These are phyloP conservation scores for Peromyscus maniculatus DNA, from an alignment of 2,113 vertebrate species.

Conservation along the genomic window DNA sequence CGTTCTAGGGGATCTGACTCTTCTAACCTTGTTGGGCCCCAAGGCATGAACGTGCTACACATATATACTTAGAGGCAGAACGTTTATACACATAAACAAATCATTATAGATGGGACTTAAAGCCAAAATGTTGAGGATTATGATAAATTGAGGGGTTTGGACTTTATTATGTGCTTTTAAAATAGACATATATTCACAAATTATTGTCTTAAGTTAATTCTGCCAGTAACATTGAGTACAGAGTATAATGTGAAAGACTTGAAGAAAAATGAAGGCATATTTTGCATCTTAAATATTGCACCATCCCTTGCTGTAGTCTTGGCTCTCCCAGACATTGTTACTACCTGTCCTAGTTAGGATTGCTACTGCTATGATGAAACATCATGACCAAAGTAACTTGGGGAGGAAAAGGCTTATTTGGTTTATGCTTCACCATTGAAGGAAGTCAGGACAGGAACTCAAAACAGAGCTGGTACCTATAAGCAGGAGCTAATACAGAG, in stretches of 20 bases:
- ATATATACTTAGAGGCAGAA: not conserved
- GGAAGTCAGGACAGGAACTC: not conserved
- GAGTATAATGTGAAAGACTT: conserved; percentile 36
- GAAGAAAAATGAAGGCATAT: not conserved
- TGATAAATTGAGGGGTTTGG: not conserved
- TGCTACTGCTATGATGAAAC: not conserved
- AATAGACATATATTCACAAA: conserved; percentile 21
- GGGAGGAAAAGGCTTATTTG: not conserved
- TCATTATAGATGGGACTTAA: conserved; percentile 11
- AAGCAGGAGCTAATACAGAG: not conserved
- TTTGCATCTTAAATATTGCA: conserved; percentile 17
- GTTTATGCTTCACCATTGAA: not conserved
- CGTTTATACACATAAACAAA: not conserved
- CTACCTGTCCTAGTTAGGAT: not conserved
- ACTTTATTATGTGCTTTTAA: not conserved
- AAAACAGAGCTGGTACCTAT: not conserved
- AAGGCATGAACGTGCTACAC: not conserved
- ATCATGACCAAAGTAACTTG: not conserved
- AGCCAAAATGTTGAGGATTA: not conserved
- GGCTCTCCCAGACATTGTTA: not conserved
- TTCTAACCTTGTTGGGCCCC: not conserved
- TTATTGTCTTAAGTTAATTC: conserved; percentile 26
- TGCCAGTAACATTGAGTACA: not conserved
- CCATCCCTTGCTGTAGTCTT: not conserved
- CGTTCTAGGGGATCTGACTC: not conserved